Conservation (phyloP, 2,797 vertebrate genomes). For the Gymnoscopelus braueri region DNA sequence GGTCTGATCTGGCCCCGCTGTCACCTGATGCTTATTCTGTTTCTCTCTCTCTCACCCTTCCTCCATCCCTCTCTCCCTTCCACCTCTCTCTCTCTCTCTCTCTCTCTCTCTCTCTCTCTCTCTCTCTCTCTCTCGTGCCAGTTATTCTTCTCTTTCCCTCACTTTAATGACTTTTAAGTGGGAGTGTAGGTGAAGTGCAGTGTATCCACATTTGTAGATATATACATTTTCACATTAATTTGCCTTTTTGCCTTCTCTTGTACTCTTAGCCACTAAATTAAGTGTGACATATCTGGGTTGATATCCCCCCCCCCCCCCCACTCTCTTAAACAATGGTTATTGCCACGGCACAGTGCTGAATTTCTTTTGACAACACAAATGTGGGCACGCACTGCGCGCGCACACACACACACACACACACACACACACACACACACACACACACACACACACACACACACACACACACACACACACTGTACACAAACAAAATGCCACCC, state of each 20-base stretch:
- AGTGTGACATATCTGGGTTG: slow-evolving; percentile 81
- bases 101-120: not conserved
- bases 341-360: slow-evolving; percentile 49
- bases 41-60: slow-evolving; percentile 19
- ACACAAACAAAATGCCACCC: slow-evolving; percentile 18
- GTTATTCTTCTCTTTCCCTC: slow-evolving; percentile 10
- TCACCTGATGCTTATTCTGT: slow-evolving; percentile 74
- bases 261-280: slow-evolving; percentile 78
- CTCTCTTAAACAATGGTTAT: slow-evolving; percentile 62
- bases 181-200: slow-evolving; percentile 27
- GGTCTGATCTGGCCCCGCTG: slow-evolving; percentile 80
- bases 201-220: slow-evolving; percentile 38
- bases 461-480: not conserved
- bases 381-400: slow-evolving; percentile 5
- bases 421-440: slow-evolving; percentile 16
- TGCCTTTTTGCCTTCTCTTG: slow-evolving; percentile 51
- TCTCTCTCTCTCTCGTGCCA: slow-evolving; percentile 57
- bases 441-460: not conserved
- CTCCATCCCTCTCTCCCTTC: not conserved
- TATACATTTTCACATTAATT: slow-evolving; percentile 60
- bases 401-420: slow-evolving; percentile 9
- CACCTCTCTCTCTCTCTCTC: not conserved
- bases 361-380: slow-evolving; percentile 59
- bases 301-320: slow-evolving; percentile 53
- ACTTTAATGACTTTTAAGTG: slow-evolving; percentile 28